These are phyloP conservation scores for Ptiloglossa arizonensis DNA, from an alignment of 1,140 invertebrate species.

Conservation along the genomic window DNA sequence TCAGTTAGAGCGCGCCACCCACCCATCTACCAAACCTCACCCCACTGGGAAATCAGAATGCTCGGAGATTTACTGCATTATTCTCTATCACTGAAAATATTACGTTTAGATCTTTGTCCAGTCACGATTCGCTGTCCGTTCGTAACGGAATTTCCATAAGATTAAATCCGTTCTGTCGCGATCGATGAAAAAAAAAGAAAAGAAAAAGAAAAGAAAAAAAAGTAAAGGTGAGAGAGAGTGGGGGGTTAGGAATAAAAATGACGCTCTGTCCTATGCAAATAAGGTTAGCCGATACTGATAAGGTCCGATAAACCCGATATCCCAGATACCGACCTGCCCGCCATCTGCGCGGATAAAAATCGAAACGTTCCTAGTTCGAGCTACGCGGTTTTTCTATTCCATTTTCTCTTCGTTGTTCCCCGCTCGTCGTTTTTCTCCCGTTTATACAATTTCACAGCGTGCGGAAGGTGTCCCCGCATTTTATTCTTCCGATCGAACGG, in stretches of 20 bases:
- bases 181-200: conserved; percentile 10
- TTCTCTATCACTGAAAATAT: conserved; percentile 34
- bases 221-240: too few relatives aligned
- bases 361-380: background rate
- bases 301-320: conserved; percentile 43
- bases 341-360: conserved; percentile 13
- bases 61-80: conserved; percentile 3
- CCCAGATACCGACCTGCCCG: conserved; percentile 23
- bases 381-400: background rate
- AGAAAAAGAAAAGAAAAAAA: too few relatives aligned
- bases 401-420: background rate
- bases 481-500: too few relatives aligned
- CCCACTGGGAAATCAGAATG: conserved; percentile 41
- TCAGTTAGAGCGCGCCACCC: conserved; percentile 30
- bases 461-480: too few relatives aligned
- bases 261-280: conserved; percentile 44
- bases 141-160: conserved; percentile 34
- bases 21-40: too few relatives aligned
- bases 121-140: conserved; percentile 18
- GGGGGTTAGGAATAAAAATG: conserved; percentile 11
- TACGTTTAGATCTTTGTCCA: conserved; percentile 28
- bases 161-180: conserved; percentile 33
- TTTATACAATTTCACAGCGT: too few relatives aligned
- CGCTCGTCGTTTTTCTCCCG: background rate
- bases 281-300: conserved; percentile 42